These are phyloP conservation scores for Tapirus terrestris DNA, from an alignment of 2,113 vertebrate species.

Conservation along the genomic window DNA sequence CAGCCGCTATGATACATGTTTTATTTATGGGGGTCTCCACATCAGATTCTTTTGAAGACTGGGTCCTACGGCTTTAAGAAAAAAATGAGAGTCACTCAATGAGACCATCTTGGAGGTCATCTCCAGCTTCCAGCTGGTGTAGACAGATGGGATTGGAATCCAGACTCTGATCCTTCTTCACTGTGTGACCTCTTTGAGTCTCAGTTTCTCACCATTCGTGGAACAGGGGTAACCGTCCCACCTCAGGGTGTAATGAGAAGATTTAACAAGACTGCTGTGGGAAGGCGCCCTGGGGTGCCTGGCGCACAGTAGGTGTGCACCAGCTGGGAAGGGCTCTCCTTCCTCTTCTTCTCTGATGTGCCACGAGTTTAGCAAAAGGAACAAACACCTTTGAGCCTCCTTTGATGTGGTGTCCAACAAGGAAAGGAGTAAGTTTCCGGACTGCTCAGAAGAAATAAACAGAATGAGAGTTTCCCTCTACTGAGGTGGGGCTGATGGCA, in stretches of 20 bases:
- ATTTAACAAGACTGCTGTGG: rapidly evolving
- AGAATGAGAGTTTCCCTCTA: rapidly evolving
- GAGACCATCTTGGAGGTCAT: background rate
- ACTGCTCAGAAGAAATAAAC: rapidly evolving
- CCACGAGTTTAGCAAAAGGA: background rate
- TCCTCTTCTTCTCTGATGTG: rapidly evolving
- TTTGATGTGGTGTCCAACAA: background rate
- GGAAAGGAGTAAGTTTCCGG: background rate
- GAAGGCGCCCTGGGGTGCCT: rapidly evolving
- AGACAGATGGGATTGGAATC: background rate
- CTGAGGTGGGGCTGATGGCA: rapidly evolving
- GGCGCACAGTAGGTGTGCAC: background rate
- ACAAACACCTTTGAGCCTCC: background rate
- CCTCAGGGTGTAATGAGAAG: too few relatives aligned
- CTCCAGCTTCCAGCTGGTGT: background rate
- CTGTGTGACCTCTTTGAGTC: background rate
- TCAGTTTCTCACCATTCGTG: background rate
- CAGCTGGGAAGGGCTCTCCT: background rate
- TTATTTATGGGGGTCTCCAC: background rate
- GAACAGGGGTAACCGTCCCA: rapidly evolving
- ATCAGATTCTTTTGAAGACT: background rate
- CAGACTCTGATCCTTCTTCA: background rate
- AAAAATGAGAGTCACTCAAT: background rate
- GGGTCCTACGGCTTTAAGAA: background rate
- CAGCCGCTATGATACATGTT: rapidly evolving